Evolutionary conservation across 2,888 invertebrate genomes (phyloP), one percentile per base, ranked within the genome.

Genomic region (Ennomos erosarius): DNA sequence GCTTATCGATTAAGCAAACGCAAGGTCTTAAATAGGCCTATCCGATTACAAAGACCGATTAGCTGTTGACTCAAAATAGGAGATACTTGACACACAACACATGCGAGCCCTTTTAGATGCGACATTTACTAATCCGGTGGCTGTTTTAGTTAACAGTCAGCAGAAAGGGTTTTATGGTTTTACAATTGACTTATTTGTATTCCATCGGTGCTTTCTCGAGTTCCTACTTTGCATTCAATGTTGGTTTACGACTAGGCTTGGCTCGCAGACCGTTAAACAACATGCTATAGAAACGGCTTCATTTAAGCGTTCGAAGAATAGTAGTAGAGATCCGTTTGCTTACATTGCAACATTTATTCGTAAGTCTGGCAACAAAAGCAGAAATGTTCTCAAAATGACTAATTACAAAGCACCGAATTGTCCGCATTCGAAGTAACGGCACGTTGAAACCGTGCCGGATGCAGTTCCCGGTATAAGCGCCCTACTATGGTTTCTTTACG

Each of bases 361-460:
- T 9, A 8, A 11, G 13, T 36, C 39, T 42, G 50, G 58, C 50
- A 63, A 65, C 63, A 62, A 63, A 70, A 59, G 62, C 64, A 69
- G 64, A 67, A 70, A 64, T 53, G 55, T 53, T 55, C 61, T 60
- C 65, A 57, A 59, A 63, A 75, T 76, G 74, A 75, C 74, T 79
- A 76, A 79, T 75, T 75, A 75, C 68, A 65, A 74, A 72, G 75
- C 74, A n/a, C 71, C 54, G 65, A 72, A 72, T 66, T 67, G 69
- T 67, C 63, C 60, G 62, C 64, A 60, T 68, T 68, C 65, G 61
- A 55, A 60, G 71, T 67, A 67, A 59, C 54, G 61, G 63, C 56
- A 59, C 63, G 59, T 59, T 70, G 69, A 73, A 68, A 70, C 69
- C 67, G 68, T 65, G 64, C 78, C 77, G 78, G 81, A 82, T 76